Percentiles rank a stretch among this genome's conserved stretches.
Conservation (phyloP, 2,113 vertebrate species). For the Cephalopholis sonnerati region DNA sequence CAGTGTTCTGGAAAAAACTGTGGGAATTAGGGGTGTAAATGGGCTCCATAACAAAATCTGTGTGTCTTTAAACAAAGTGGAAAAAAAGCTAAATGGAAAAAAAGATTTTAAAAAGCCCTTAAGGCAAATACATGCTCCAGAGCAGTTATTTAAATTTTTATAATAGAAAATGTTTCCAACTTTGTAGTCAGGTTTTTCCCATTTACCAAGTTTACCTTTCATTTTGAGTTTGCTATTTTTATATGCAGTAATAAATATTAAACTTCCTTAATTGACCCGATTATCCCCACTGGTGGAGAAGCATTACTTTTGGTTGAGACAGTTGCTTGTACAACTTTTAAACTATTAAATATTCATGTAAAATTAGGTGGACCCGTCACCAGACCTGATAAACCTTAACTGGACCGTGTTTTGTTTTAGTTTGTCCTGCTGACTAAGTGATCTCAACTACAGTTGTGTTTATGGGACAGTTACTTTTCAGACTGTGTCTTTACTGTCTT, state of each 20-base stretch:
- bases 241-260: background rate
- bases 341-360: background rate
- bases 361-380: background rate
- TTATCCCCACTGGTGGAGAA: constrained; percentile 1
- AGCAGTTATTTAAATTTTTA: background rate
- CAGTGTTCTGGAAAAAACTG: background rate
- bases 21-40: background rate
- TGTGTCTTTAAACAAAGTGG: background rate
- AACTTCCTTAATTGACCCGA: background rate
- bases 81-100: background rate
- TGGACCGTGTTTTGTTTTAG: background rate
- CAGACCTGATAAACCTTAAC: background rate
- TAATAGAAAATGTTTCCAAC: background rate
- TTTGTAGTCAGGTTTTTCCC: too few species aligned
- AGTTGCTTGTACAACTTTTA: background rate
- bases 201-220: background rate
- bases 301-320: background rate
- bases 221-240: background rate
- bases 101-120: background rate
- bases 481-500: constrained; percentile 27
- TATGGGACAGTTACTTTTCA: background rate
- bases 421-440: background rate
- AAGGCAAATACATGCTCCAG: background rate
- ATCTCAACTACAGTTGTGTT: background rate
- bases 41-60: background rate